Conservation (phyloP, 2,113 vertebrate genomes). For the Morone saxatilis region DNA sequence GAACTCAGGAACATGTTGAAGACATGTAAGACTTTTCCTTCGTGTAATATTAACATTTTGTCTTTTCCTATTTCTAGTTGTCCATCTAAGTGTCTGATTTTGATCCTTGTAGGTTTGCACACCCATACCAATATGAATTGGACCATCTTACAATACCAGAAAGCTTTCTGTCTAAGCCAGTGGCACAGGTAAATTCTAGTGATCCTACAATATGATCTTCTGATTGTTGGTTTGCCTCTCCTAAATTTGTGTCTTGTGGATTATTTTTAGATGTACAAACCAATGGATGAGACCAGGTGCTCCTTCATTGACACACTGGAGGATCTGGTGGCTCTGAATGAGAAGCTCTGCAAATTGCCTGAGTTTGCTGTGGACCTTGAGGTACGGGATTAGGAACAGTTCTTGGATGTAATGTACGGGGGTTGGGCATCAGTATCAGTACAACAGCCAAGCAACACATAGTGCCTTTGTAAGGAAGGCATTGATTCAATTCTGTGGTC, state of each 20-base stretch:
- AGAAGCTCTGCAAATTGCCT: conserved; percentile 88
- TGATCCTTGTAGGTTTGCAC: conserved; percentile 88
- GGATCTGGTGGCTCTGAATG: conserved; percentile 91
- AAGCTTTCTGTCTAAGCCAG: conserved; percentile 86
- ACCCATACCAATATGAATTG: conserved; percentile 95
- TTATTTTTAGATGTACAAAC: conserved; percentile 86
- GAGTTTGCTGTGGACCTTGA: conserved; percentile 97
- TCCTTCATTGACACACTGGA: conserved; percentile 89
- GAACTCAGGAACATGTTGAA: conserved; percentile 90
- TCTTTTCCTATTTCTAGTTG: not conserved
- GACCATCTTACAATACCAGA: conserved; percentile 89
- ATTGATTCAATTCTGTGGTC: not conserved
- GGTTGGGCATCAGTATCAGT: not conserved
- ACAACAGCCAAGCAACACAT: not conserved
- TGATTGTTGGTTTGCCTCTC: not conserved
- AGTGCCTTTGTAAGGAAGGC: not conserved
- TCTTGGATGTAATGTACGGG: not conserved
- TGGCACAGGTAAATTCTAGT: conserved; percentile 86
- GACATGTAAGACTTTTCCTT: conserved; percentile 89
- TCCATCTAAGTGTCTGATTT: not conserved
- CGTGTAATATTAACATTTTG: not conserved
- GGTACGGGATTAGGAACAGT: conserved; percentile 78
- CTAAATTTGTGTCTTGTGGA: not conserved
- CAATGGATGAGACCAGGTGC: conserved; percentile 87
- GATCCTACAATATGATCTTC: not conserved